phyloP scores from a whole-genome alignment of 2,888 invertebrate genomes.

The Pseudeuparius sepicola region DNA sequence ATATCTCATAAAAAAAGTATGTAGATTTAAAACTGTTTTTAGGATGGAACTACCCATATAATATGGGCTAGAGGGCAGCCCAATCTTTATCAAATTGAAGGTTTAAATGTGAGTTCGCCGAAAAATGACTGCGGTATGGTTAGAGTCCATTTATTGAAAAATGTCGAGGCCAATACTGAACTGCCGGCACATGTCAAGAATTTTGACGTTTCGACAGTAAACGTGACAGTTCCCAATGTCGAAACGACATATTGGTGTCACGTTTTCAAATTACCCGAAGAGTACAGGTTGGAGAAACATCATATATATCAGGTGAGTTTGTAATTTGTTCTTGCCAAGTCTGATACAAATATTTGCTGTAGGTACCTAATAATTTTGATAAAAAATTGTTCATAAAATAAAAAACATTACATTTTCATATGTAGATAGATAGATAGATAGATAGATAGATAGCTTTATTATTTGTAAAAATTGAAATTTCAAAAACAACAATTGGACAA shows the following conservation, averaged over 20 bases:
- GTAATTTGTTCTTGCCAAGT: slow-evolving; percentile 4
- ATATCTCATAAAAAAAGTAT: too few species aligned
- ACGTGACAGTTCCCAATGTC: slow-evolving; percentile 62
- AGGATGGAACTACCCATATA: slow-evolving; percentile 85
- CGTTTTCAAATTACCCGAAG: slow-evolving; percentile 66
- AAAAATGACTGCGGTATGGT: slow-evolving; percentile 59
- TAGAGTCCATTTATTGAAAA: slow-evolving; percentile 61
- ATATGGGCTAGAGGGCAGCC: slow-evolving; percentile 77
- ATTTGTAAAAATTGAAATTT: too few species aligned
- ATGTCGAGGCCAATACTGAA: slow-evolving; percentile 34
- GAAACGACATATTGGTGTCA: slow-evolving; percentile 99
- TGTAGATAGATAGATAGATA: too few species aligned
- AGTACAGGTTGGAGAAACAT: slow-evolving; percentile 57
- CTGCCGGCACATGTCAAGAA: slow-evolving; percentile 44
- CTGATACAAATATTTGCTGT: too few species aligned
- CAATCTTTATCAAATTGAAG: slow-evolving; percentile 56
- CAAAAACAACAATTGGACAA: too few species aligned
- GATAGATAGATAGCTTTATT: too few species aligned
- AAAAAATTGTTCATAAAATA: too few species aligned
- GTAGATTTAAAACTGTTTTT: slow-evolving; percentile 12
- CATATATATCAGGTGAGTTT: slow-evolving; percentile 72
- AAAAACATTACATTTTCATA: too few species aligned
- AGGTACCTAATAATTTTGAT: too few species aligned
- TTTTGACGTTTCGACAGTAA: slow-evolving; percentile 51
- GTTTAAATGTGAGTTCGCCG: slow-evolving; percentile 49